Percentiles rank a stretch among this genome's conserved stretches.
These are phyloP conservation scores for Eretmocerus hayati DNA, from an alignment of 2,888 invertebrate genomes.

Conservation along the genomic window DNA sequence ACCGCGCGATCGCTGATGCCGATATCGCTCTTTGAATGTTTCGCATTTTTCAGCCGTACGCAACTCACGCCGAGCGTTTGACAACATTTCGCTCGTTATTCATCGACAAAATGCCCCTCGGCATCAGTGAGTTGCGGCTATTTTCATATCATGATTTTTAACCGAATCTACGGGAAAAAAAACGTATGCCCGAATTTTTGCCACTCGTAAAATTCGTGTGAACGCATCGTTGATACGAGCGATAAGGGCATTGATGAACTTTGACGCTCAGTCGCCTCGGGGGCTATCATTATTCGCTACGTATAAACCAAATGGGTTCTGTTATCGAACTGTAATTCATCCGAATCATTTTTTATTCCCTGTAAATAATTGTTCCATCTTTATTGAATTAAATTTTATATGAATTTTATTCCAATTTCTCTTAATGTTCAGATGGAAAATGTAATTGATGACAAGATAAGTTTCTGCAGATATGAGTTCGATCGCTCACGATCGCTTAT, in stretches of 20 bases:
- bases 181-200: constrained; percentile 7
- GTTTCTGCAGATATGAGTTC: too few species aligned
- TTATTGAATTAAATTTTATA: background rate
- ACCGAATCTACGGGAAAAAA: background rate
- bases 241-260: constrained; percentile 11
- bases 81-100: constrained; percentile 12
- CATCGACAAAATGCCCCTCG: constrained; percentile 12
- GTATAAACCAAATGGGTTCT: too few species aligned
- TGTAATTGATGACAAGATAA: too few species aligned
- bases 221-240: too few species aligned
- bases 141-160: constrained; percentile 19
- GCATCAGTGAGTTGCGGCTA: constrained; percentile 4
- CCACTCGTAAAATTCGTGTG: too few species aligned
- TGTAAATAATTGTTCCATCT: too few species aligned
- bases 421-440: background rate
- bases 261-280: too few species aligned
- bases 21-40: constrained; percentile 30
- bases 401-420: background rate
- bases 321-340: too few species aligned
- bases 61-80: constrained; percentile 1
- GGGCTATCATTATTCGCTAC: too few species aligned
- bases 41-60: background rate
- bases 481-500: too few species aligned
- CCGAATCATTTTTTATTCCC: too few species aligned
- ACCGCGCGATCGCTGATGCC: constrained; percentile 26